Conservation (phyloP, 2,113 vertebrate species). For the Dipodomys merriami region DNA sequence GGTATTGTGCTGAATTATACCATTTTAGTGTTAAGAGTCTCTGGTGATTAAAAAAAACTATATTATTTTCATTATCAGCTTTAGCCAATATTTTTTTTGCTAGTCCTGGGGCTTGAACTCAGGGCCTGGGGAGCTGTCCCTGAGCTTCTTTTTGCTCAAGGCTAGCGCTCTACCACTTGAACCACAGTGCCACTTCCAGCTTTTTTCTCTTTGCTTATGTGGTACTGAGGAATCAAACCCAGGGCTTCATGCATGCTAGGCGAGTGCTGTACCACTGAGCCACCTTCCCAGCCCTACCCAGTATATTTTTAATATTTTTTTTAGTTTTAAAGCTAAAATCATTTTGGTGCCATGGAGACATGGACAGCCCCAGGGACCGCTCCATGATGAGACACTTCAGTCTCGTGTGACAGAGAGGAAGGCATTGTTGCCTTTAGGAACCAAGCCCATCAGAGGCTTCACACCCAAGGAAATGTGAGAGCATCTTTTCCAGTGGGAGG, state of each 20-base stretch:
- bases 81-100: not conserved
- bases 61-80: not conserved
- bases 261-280: no score
- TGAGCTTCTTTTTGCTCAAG: no score
- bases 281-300: no score
- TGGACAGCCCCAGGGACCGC: rapidly evolving
- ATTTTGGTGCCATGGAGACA: not conserved
- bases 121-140: no score
- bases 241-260: no score
- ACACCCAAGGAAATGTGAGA: rapidly evolving
- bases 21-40: not conserved
- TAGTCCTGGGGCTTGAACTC: no score
- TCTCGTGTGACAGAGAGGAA: rapidly evolving
- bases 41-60: not conserved
- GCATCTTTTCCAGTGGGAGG: not conserved
- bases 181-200: no score
- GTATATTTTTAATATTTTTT: no score
- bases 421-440: rapidly evolving
- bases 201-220: no score
- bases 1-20: rapidly evolving
- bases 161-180: no score
- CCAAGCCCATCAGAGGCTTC: rapidly evolving
- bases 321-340: no score
- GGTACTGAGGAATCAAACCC: no score
- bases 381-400: rapidly evolving